Evolutionary conservation across 1,140 invertebrate genomes (phyloP).

Genomic region (Tachypleus tridentatus): DNA sequence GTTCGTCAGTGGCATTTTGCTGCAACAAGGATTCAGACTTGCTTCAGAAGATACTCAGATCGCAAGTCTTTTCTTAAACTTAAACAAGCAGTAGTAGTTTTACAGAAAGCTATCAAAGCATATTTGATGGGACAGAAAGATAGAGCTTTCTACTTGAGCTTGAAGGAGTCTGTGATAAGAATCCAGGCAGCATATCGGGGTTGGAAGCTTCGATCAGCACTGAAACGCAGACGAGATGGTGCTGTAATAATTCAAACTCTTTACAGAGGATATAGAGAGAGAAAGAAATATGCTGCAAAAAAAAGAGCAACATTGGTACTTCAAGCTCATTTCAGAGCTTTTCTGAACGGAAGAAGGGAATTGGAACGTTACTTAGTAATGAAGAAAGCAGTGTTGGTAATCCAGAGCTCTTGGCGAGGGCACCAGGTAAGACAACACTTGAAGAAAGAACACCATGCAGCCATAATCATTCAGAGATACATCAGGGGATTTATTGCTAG

Average conservation of each 20-base stretch:
- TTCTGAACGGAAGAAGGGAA: not conserved
- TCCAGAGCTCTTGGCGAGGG: not conserved
- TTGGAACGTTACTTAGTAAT: not conserved
- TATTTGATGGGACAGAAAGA: slow-evolving; percentile 8
- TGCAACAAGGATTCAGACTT: not conserved
- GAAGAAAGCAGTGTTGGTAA: not conserved
- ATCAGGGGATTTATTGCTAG: slow-evolving; percentile 9
- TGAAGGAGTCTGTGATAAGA: slow-evolving; percentile 3
- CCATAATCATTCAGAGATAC: slow-evolving; percentile 3
- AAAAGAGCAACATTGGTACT: not conserved
- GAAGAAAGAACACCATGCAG: not conserved
- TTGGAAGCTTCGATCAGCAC: not conserved
- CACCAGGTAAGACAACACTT: not conserved
- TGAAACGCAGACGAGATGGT: not conserved
- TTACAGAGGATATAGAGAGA: not conserved
- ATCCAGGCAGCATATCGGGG: slow-evolving; percentile 5
- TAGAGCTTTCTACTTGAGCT: not conserved
- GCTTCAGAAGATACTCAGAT: not conserved
- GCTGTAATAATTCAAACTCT: slow-evolving; percentile 9
- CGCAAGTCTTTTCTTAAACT: slow-evolving; percentile 13
- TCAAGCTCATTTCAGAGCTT: not conserved
- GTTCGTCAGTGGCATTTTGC: not conserved
- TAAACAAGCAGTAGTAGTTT: slow-evolving; percentile 18
- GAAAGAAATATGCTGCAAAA: not conserved
- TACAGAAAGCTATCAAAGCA: slow-evolving; percentile 25